Base-by-base conservation (phyloP, 2,888 invertebrate species). In the Brassicogethes aeneus region DNA sequence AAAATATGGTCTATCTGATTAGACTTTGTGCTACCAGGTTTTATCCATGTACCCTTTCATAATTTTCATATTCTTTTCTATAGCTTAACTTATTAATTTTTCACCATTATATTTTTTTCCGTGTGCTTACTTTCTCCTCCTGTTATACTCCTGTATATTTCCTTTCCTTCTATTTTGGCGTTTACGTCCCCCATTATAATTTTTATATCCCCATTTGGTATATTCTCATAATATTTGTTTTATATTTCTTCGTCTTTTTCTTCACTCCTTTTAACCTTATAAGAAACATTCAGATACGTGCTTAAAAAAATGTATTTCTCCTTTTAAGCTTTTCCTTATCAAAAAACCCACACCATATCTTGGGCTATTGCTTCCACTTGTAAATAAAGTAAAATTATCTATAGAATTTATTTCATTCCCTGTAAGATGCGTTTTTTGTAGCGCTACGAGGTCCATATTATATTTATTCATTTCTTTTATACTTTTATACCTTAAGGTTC, bases 51-150 rank as follows among this genome's bases (percentile, higher is more conserved):
- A 5, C 33, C 33, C 12, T 33, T 33, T 33, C 33, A 12, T 33
- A 10, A 33, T 33, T 5, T 12, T 13, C 33, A 33, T 33, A 10
- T 13, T 13, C 12, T 13, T 33, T 13, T 33, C 33, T 8, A 12
- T 16, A 8, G 35, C 35, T 5, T 15, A 15, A 3, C 7, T 16
- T 13, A 35, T 35, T 16, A 35, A 3, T 16, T 12, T 8, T 35
- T 10, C 10, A 8, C 35, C 35, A 16, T 35, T 35, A 15, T 35
- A 8, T 15, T 35, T 35, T 7, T 12, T 35, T 8, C 14, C 7
- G 5, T 16, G 12, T 35, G 35, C 15, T 35, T 35, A 16, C 35
- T 35, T 15, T 35, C 35, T 14, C 16, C 16, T 35, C 35, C 35
- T 35, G 16, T 16, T 15, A 35, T 15, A 5, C 7, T 13, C 12